Evolutionary conservation across 2,797 vertebrate genomes (phyloP), one percentile per base, ranked within the genome.

Genomic region (Arrhamphus sclerolepis): DNA sequence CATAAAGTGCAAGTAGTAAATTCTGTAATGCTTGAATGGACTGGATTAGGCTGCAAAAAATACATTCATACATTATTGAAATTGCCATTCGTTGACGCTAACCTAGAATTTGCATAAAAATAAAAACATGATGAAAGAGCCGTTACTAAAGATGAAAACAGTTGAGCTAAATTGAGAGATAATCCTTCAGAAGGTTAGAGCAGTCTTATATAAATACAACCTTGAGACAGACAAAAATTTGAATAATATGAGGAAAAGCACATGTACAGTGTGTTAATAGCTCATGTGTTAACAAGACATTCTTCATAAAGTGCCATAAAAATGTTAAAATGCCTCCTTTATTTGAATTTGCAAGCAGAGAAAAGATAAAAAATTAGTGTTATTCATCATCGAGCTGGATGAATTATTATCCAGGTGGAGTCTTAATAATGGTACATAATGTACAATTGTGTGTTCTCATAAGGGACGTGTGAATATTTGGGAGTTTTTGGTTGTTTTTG

Each of bases 31-130:
- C 53, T 76, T 38, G 22, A 29, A 14, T 70, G 49, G 22, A 49
- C 28, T 46, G 54, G 5, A 66, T 31, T 42, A 71, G 16, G 44
- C 17, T 40, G 63, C 60, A n/a, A 54, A 51, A 48, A 51, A 70
- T 41, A 2, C 17, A 61, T 44, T 62, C 20, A 42, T 51, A 42
- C 16, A 34, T 9, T 10, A 34, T 34, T 34, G 10, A 44, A 44
- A 20, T 58, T 17, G 46, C 41, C 6, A 44, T 20, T 70, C 9
- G 28, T 20, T 48, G 54, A 62, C 51, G 40, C 19, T 53, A n/a
- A 59, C 34, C 28, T 47, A 16, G 21, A 1, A 84, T 83, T 60
- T 70, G 20, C 66, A 68, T 77, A 53, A 44, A 38, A 56, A 60
- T 46, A 42, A 69, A 50, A 13, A 64, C 49, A 61, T 16, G 34